phyloP scores from a whole-genome alignment of 1,140 invertebrate genomes.

The Brachionus paranguensis region DNA sequence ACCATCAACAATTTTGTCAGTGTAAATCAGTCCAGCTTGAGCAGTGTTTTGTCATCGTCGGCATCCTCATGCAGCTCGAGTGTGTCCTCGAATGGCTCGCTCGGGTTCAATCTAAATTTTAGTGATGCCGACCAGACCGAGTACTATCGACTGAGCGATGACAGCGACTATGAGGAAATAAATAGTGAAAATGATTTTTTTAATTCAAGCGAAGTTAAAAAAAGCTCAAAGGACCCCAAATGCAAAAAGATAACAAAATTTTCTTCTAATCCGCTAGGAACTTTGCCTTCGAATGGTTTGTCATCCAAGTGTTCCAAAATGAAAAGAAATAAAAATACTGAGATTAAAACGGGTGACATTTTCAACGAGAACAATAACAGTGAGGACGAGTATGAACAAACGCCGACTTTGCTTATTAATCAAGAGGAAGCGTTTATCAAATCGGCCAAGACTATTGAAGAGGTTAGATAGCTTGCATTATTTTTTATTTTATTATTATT shows the following conservation, averaged over 20 bases:
- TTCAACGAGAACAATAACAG: constrained; percentile 31
- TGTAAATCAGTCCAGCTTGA: not conserved
- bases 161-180: not conserved
- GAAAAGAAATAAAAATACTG: not conserved
- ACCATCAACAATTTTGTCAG: not conserved
- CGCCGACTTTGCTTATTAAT: not conserved
- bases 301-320: not conserved
- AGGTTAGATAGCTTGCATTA: not conserved
- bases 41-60: not conserved
- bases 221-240: not conserved
- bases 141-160: not conserved
- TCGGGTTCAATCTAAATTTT: not conserved
- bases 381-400: constrained; percentile 36
- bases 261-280: not conserved
- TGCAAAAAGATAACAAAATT: not conserved
- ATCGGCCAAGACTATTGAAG: not conserved
- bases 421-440: constrained; percentile 2
- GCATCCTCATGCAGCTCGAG: not conserved
- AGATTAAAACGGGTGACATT: not conserved
- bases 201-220: constrained; percentile 3
- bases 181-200: not conserved
- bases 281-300: not conserved
- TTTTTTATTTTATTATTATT: not conserved
- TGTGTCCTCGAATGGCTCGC: not conserved
- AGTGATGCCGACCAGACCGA: not conserved